A percentile compares a stretch with the other conserved stretches of the same genome.
phyloP scores from a whole-genome alignment of 2,797 vertebrate species.

The Catamblyrhynchus diadema region DNA sequence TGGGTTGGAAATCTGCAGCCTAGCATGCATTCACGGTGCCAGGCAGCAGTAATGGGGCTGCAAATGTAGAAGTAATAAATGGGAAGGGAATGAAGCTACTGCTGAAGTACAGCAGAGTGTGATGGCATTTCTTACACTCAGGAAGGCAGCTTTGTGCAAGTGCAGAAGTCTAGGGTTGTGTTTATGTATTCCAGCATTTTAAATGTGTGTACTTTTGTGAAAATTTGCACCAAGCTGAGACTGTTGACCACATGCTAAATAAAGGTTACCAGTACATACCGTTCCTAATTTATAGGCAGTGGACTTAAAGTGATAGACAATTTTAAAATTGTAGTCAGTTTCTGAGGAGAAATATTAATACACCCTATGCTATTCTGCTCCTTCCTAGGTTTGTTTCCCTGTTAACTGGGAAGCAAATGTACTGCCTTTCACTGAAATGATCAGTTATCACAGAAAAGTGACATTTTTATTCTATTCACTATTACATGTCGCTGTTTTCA shows the following conservation, averaged over 20 bases:
- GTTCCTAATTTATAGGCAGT: not conserved
- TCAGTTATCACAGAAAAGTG: not conserved
- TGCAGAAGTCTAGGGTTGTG: not conserved
- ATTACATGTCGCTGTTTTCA: not conserved
- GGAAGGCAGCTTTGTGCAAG: not conserved
- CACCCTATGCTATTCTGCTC: not conserved
- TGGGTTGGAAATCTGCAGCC: not conserved
- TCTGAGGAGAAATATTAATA: not conserved
- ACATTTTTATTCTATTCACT: not conserved
- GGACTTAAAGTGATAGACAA: not conserved
- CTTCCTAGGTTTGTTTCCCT: not conserved
- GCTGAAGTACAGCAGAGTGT: fast-evolving
- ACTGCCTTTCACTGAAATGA: not conserved
- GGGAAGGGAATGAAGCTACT: not conserved
- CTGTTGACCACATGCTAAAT: not conserved
- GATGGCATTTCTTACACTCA: not conserved
- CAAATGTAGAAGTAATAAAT: not conserved
- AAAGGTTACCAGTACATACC: not conserved
- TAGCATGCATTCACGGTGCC: fast-evolving
- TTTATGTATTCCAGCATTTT: not conserved
- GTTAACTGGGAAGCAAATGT: not conserved
- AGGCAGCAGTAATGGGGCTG: not conserved
- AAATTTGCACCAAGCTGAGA: not conserved
- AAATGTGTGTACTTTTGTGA: not conserved
- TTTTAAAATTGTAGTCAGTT: not conserved